A percentile compares a stretch with the other conserved stretches of the same genome.
Conservation (phyloP, 1,140 invertebrate species). For the Calephelis nemesis region DNA sequence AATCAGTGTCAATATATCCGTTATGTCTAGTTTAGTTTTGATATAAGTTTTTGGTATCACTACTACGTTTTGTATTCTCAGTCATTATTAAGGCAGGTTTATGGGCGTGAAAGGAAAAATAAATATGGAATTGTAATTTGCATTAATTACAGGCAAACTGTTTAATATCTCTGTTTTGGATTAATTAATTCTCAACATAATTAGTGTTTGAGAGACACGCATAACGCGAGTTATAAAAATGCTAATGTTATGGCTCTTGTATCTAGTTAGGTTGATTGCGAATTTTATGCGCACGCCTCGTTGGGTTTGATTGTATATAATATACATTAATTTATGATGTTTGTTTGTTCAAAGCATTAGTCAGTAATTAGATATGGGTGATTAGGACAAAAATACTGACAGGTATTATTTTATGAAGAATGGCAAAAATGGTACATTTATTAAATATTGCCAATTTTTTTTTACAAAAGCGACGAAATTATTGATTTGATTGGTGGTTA, state of each 20-base stretch:
- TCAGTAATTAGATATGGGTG: background rate
- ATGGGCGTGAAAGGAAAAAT: constrained; percentile 42
- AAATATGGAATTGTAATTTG: constrained; percentile 37
- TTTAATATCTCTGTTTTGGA: constrained; percentile 31
- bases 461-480: no score
- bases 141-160: constrained; percentile 35
- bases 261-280: constrained; percentile 20
- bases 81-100: constrained; percentile 30
- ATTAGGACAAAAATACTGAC: background rate
- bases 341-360: background rate
- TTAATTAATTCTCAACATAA: constrained; percentile 29
- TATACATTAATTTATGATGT: constrained; percentile 4
- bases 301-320: constrained; percentile 19
- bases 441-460: no score
- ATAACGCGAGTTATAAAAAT: constrained; percentile 31
- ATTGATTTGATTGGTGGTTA: no score
- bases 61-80: constrained; percentile 25
- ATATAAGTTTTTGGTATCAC: background rate
- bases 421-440: no score
- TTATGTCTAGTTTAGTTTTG: background rate
- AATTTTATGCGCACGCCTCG: constrained; percentile 27
- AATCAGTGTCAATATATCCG: background rate
- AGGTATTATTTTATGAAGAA: background rate
- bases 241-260: constrained; percentile 28
- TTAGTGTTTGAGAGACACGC: constrained; percentile 26